phyloP scores from a whole-genome alignment of 2,797 vertebrate species.

The Erethizon dorsatum region DNA sequence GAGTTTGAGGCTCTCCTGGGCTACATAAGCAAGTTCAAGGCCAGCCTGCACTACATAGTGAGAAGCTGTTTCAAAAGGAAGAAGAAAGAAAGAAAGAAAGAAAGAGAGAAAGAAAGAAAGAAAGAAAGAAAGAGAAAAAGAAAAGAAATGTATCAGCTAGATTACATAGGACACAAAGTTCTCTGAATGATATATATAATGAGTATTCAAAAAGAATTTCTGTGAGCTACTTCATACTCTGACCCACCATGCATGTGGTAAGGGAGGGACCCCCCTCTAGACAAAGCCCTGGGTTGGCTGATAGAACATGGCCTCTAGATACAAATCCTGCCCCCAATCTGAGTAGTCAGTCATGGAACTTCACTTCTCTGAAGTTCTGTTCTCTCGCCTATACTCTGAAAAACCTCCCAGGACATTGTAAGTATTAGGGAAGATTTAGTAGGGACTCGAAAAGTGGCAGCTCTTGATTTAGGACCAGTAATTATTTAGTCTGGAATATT shows the following conservation, averaged over 20 bases:
- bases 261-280: background rate
- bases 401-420: background rate
- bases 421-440: background rate
- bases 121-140: background rate
- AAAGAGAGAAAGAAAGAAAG: no score
- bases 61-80: no score
- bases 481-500: background rate
- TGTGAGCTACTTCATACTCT: background rate
- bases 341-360: background rate
- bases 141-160: background rate
- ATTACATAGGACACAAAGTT: background rate
- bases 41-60: background rate
- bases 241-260: no score
- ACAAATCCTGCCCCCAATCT: background rate
- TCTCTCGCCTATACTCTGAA: background rate
- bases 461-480: background rate
- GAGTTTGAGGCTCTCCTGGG: background rate
- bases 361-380: background rate
- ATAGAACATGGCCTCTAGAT: background rate
- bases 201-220: background rate
- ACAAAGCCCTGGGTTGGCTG: no score
- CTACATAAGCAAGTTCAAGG: background rate
- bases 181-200: background rate
- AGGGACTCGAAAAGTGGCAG: background rate
- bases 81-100: background rate